These are phyloP conservation scores for Antheraea mylitta DNA, from an alignment of 1,140 invertebrate species.

Conservation along the genomic window DNA sequence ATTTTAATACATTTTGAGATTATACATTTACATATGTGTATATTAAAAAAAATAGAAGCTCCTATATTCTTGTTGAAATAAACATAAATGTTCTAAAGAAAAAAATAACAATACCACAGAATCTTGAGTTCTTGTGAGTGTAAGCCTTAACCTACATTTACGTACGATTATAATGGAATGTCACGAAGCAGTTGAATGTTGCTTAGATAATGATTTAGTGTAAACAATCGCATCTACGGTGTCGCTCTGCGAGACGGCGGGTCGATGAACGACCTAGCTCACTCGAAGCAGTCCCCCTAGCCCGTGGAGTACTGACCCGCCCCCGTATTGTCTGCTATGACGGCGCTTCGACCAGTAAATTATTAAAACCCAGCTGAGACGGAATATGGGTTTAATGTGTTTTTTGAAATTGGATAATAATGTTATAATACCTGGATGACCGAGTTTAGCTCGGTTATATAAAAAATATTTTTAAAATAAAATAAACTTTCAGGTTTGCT, in stretches of 20 bases:
- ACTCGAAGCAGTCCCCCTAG: constrained; percentile 39
- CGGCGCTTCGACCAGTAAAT: not conserved
- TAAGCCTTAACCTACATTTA: constrained; percentile 69
- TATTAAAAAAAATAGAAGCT: too few species aligned
- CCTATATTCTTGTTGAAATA: too few species aligned
- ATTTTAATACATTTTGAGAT: too few species aligned
- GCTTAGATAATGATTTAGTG: constrained; percentile 68
- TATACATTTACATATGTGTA: too few species aligned
- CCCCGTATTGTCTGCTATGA: constrained; percentile 33
- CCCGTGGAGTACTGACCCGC: constrained; percentile 20
- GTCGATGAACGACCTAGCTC: constrained; percentile 75
- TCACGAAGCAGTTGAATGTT: constrained; percentile 68
- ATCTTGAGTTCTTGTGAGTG: not conserved
- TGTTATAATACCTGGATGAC: too few species aligned
- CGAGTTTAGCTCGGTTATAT: too few species aligned
- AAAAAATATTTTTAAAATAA: too few species aligned
- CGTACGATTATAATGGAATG: constrained; percentile 72
- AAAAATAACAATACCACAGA: not conserved
- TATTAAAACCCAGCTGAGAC: not conserved
- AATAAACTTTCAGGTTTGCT: too few species aligned
- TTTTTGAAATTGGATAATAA: not conserved
- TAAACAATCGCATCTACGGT: constrained; percentile 64
- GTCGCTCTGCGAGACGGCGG: constrained; percentile 37
- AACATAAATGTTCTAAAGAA: not conserved
- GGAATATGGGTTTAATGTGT: not conserved